Evolutionary conservation across 2,797 vertebrate species (phyloP).

Genomic region (Parauchenoglanis punctatus): DNA sequence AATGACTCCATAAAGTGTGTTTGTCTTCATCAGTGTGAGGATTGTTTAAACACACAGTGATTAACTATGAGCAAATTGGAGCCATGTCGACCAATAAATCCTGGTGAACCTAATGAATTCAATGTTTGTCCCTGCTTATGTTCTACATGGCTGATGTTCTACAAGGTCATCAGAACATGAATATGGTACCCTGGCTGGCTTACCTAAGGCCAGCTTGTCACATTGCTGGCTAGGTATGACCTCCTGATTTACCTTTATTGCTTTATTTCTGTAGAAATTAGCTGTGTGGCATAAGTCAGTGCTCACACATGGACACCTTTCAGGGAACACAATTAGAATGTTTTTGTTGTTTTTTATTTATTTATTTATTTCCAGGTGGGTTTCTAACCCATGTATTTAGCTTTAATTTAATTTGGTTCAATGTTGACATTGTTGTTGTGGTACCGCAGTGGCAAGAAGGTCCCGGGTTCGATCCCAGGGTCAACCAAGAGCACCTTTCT

Average conservation of each 20-base stretch:
- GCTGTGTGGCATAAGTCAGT: conserved; percentile 59
- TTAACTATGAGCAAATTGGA: conserved; percentile 38
- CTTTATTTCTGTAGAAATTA: conserved; percentile 65
- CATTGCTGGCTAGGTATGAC: conserved; percentile 50
- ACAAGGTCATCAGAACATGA: conserved; percentile 39
- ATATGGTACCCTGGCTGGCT: background rate
- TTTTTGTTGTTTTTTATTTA: background rate
- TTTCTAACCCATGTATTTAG: background rate
- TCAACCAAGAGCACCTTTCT: too few relatives aligned
- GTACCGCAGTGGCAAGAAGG: too few relatives aligned
- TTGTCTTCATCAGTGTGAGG: conserved; percentile 16
- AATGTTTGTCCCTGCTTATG: conserved; percentile 8
- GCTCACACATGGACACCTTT: conserved; percentile 29
- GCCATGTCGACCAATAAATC: conserved; percentile 27
- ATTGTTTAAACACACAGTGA: conserved; percentile 31
- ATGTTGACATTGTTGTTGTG: background rate
- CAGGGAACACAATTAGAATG: background rate
- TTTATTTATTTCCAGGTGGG: background rate
- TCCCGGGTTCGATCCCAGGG: too few relatives aligned
- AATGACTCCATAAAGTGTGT: conserved; percentile 23
- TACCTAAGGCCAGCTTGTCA: conserved; percentile 43
- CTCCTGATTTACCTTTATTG: conserved; percentile 51
- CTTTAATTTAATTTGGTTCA: background rate
- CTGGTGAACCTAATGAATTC: conserved; percentile 23
- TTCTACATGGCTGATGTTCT: conserved; percentile 17